Conservation (phyloP, 2,113 vertebrate species). For the Bothrops jararaca region DNA sequence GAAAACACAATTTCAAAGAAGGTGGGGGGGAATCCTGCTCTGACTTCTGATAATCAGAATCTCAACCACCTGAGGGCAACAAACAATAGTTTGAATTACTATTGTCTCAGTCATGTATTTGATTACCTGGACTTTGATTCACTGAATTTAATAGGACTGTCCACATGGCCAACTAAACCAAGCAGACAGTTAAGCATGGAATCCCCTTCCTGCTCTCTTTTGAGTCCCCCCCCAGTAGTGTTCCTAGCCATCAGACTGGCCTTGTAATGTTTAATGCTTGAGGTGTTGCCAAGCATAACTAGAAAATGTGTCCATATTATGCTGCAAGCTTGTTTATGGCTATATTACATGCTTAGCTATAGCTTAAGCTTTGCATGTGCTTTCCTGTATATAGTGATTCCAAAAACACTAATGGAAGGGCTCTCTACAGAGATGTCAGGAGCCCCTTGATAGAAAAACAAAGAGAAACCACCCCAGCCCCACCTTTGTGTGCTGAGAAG, state of each 20-base stretch:
- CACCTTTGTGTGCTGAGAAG: neutral
- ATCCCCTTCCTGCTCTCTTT: neutral
- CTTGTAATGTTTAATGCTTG: neutral
- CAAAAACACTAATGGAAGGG: neutral
- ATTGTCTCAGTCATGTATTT: neutral
- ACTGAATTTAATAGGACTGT: neutral
- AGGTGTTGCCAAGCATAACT: neutral
- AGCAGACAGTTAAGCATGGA: neutral
- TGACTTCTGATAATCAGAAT: neutral
- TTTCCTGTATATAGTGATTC: neutral
- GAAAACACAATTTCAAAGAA: neutral
- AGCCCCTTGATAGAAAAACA: neutral
- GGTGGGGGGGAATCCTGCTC: neutral
- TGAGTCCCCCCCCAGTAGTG: neutral
- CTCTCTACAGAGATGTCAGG: neutral
- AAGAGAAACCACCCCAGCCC: neutral
- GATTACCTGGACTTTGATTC: neutral
- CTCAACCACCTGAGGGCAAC: neutral
- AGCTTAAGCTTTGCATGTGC: neutral
- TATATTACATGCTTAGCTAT: neutral
- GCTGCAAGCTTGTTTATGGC: neutral
- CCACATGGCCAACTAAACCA: neutral
- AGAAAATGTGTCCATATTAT: neutral
- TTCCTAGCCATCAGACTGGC: neutral
- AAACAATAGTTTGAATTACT: neutral